Evolutionary conservation across 2,888 invertebrate species (phyloP).

Genomic region (Candidula unifasciata): DNA sequence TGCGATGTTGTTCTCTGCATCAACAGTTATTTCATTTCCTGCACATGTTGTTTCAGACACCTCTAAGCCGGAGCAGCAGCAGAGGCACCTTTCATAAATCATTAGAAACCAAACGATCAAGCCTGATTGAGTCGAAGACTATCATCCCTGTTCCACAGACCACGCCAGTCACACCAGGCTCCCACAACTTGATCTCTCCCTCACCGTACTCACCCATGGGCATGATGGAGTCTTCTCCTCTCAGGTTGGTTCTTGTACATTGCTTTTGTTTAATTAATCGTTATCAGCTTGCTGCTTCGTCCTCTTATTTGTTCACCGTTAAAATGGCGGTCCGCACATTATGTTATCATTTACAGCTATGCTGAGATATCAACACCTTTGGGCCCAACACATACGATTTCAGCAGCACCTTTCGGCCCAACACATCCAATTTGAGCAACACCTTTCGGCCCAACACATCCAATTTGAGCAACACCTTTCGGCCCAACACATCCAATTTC

Average conservation of each 20-base stretch:
- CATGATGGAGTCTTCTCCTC: neutral
- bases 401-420: too few relatives aligned
- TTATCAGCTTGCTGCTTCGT: neutral
- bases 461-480: too few relatives aligned
- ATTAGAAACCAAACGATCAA: slow-evolving; percentile 6
- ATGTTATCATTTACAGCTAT: too few relatives aligned
- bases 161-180: slow-evolving; percentile 44
- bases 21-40: neutral
- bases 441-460: too few relatives aligned
- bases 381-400: too few relatives aligned
- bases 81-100: slow-evolving; percentile 28
- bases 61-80: slow-evolving; percentile 36
- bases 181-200: slow-evolving; percentile 22
- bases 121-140: neutral
- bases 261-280: neutral
- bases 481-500: too few relatives aligned
- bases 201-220: slow-evolving; percentile 15
- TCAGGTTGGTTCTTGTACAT: neutral
- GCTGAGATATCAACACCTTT: too few relatives aligned
- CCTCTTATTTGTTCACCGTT: too few relatives aligned
- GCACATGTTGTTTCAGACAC: slow-evolving; percentile 26
- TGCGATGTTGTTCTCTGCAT: neutral
- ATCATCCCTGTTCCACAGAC: slow-evolving; percentile 20
- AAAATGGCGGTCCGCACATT: too few relatives aligned
- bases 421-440: too few relatives aligned